phyloP scores from a whole-genome alignment of 2,113 vertebrate species.

The Lota lota region DNA sequence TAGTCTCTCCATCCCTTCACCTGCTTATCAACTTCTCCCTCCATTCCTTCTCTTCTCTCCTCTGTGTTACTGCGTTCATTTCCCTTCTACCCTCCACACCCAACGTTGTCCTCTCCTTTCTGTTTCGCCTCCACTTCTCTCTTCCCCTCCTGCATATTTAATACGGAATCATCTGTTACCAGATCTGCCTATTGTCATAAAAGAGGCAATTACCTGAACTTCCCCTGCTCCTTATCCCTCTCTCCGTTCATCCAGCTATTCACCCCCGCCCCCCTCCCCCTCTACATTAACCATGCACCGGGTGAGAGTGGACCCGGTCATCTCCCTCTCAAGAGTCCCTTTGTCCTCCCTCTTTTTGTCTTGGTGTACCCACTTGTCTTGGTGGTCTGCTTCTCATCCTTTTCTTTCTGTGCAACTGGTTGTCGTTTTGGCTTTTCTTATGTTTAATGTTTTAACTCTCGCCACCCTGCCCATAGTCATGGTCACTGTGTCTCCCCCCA shows the following conservation, averaged over 20 bases:
- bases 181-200: slow-evolving; percentile 47
- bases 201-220: slow-evolving; percentile 52
- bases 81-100: background rate
- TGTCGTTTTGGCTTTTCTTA: no score
- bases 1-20: no score
- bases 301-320: no score
- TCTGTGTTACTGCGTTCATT: slow-evolving; percentile 28
- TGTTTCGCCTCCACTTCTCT: background rate
- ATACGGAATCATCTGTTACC: slow-evolving; percentile 48
- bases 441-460: background rate
- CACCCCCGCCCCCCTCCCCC: no score
- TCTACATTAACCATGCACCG: no score
- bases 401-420: no score
- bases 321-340: no score
- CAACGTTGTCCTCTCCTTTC: background rate
- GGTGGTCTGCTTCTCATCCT: no score
- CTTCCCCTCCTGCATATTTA: slow-evolving; percentile 54
- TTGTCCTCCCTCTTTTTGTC: no score
- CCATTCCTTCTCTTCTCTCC: slow-evolving; percentile 11
- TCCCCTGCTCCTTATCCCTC: slow-evolving; percentile 15
- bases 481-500: background rate
- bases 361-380: no score
- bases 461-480: background rate
- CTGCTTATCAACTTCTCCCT: background rate
- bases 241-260: background rate